Evolutionary conservation across 2,888 invertebrate genomes (phyloP), one percentile per base, ranked within the genome.

Genomic region (Epistrophe eligans): DNA sequence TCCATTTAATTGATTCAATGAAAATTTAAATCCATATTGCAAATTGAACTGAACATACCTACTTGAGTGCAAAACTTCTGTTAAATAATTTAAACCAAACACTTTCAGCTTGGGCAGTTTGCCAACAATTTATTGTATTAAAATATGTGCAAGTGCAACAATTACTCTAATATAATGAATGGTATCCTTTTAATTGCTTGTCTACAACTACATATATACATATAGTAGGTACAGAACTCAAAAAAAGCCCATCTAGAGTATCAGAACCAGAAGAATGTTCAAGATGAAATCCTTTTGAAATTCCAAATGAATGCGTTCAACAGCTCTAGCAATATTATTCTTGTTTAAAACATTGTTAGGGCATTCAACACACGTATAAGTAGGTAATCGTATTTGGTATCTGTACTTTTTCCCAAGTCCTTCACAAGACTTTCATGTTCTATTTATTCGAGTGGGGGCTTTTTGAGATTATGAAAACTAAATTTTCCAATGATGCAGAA

Each of bases 211-310:
- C 9, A 35, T 9, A 35, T 2, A 38, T 38, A 38, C 10, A 35
- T 1, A 35, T 8, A 24, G 1, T 35, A 8, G 35, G 9, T n/a
- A n/a, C 7, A 58, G 17, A 9, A n/a, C 9, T 35, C 10, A 13
- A 5, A 10, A 5, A 17, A 35, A 5, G 13, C 10, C 2, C 58
- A 19, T 38, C 5, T 58, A 32, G 24, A 35, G 11, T 19, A 17
- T 17, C n/a, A 40, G 19, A 4, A 24, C 40, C 60, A 60, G 60
- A 60, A 57, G 57, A 40, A 60, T 40, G 38, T 40, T 40, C 40
- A 40, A 60, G 57, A 60, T 19, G 19, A 60, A 60, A 60, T 60
- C 40, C 60, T 40, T 60, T 60, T 60, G 60, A 60, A 60, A 60
- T 60, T 60, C 60, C 60, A 60, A 19, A 19, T 19, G 60, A 60